Conservation (phyloP, 53 echinoderm and acorn worm genomes). For the Apostichopus leukothele region DNA sequence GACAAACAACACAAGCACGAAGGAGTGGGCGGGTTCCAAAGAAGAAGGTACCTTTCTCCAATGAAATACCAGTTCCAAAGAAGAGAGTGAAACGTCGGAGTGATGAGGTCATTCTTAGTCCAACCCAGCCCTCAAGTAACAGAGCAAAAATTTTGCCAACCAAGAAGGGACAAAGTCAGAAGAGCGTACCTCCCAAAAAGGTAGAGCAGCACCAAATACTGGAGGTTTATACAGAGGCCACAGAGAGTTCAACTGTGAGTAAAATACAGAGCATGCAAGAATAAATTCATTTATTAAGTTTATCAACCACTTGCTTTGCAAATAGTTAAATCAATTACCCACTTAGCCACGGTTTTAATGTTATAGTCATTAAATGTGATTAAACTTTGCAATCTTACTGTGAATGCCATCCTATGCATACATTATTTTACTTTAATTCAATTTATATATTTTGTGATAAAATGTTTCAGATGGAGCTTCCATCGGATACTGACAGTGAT, state of each 20-base stretch:
- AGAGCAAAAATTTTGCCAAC: not conserved
- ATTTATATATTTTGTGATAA: no score
- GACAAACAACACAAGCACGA: not conserved
- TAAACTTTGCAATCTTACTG: no score
- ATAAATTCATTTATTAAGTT: no score
- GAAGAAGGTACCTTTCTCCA: conserved; percentile 39
- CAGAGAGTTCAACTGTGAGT: conserved; percentile 3
- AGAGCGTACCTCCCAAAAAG: not conserved
- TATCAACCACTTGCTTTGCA: no score
- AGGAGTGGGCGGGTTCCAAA: conserved; percentile 33
- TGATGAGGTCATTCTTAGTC: conserved; percentile 1
- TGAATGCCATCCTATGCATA: no score
- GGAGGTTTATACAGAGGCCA: not conserved
- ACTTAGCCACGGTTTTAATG: no score
- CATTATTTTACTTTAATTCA: no score
- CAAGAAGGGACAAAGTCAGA: not conserved
- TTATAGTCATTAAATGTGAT: no score
- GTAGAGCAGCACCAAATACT: not conserved
- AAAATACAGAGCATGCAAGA: no score
- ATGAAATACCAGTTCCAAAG: conserved; percentile 43
- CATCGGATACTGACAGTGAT: conserved; percentile 30
- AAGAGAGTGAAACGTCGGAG: conserved; percentile 31
- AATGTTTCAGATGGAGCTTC: not conserved
- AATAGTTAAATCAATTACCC: no score
- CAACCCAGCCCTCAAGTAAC: not conserved